Evolutionary conservation across 2,113 vertebrate species (phyloP).

Genomic region (Mastomys coucha): DNA sequence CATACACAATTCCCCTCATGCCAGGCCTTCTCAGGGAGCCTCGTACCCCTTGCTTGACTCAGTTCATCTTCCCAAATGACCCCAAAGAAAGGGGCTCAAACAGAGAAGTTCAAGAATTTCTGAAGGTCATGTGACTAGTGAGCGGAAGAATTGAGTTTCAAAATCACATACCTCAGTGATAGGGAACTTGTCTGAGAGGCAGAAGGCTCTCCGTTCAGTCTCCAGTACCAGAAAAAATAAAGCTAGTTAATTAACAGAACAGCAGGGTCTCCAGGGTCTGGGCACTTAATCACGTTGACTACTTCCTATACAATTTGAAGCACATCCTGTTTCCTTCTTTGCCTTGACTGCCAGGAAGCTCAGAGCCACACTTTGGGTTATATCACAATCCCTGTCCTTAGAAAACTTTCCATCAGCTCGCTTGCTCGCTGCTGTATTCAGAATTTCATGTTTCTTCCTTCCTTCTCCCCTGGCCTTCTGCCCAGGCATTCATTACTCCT

Average conservation of each 20-base stretch:
- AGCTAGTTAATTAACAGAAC: not conserved
- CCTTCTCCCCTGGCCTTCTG: slow-evolving; percentile 18
- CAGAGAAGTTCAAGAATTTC: slow-evolving; percentile 2
- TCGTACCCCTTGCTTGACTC: not conserved
- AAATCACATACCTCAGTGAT: not conserved
- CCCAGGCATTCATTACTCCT: slow-evolving; percentile 26
- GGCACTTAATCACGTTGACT: slow-evolving; percentile 3
- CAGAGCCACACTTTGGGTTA: not conserved
- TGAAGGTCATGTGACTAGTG: not conserved
- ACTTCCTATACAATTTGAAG: slow-evolving; percentile 44
- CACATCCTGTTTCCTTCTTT: slow-evolving; percentile 61
- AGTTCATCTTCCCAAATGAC: not conserved
- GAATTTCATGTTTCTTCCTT: slow-evolving; percentile 49
- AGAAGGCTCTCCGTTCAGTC: not conserved
- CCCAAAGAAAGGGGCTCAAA: not conserved
- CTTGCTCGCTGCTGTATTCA: slow-evolving; percentile 38
- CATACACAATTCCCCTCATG: not conserved
- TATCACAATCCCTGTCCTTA: slow-evolving; percentile 37
- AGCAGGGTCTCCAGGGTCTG: not conserved
- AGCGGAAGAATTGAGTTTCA: not conserved
- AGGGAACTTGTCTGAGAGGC: not conserved
- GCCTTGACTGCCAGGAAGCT: slow-evolving; percentile 69
- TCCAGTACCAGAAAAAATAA: not conserved
- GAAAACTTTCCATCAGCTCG: slow-evolving; percentile 55
- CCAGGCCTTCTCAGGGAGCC: not conserved